Evolutionary conservation across 2,113 vertebrate genomes (phyloP), one percentile per base, ranked within the genome.

Genomic region (Menidia beryllina): DNA sequence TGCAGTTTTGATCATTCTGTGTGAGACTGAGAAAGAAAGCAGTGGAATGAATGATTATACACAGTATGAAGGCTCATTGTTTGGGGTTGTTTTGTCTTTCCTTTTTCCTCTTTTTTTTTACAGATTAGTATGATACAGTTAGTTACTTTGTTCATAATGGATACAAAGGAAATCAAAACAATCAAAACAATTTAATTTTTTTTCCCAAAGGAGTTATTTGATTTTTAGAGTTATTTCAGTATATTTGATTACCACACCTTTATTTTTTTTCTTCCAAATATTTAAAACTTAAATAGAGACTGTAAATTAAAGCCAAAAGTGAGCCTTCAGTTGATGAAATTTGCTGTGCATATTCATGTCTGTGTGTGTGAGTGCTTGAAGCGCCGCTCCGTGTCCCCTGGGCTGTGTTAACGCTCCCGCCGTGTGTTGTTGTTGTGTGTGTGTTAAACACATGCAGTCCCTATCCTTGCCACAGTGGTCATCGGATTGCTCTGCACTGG

Each of bases 401-500:
- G 91, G 92, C 91, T 92, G 92, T 94, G 91, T 92, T 94, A 94
- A 93, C 93, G 86, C 92, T 91, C 88, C 84, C 89, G 88, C 88
- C 89, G 88, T 92, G 79, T 93, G 84, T 92, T 91, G 92, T 93
- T 88, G 90, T 89, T 88, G 87, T 88, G 87, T 90, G 91, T 94
- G 90, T 93, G 92, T 94, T 93, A 94, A 94, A 93, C 84, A 91
- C 93, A 94, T 94, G 89, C 93, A 93, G 93, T 93, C 90, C 92
- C 93, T 93, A 91, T 94, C 91, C 90, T 93, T 93, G 93, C 90
- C 87, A 90, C 91, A 99, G 97, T 94, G 92, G 95, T 98, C 74
- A 94, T 98, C 72, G 94, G 94, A 66, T 83, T 99, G 51, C 92
- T 97, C 70, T 98, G 96, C 91, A 94, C 94, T 79, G 96, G 95